These are phyloP conservation scores for Mesorhabditis belari DNA, from an alignment of 2,888 invertebrate species.

Conservation along the genomic window DNA sequence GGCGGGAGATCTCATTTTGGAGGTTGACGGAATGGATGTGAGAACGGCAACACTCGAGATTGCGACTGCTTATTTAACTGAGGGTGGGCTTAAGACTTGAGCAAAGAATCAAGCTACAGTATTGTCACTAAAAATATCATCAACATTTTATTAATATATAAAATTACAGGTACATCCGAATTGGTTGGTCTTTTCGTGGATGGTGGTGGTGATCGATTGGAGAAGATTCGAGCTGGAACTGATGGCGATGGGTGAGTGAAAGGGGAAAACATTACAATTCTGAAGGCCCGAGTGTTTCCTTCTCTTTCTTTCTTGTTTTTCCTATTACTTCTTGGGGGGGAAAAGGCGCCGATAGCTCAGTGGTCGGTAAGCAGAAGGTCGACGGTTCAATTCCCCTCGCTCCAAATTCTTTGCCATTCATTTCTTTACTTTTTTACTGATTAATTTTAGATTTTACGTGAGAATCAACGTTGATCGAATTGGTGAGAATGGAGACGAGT, in stretches of 20 bases:
- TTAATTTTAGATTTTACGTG: constrained; percentile 78
- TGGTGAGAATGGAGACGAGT: constrained; percentile 65
- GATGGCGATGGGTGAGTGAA: constrained; percentile 58
- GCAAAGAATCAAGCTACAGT: neutral
- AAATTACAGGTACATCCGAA: neutral
- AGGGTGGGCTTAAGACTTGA: neutral
- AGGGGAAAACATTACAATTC: too few relatives aligned
- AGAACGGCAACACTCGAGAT: constrained; percentile 30
- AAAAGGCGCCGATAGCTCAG: too few relatives aligned
- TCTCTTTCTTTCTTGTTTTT: too few relatives aligned
- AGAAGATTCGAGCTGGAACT: constrained; percentile 1
- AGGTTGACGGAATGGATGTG: constrained; percentile 32
- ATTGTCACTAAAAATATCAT: too few relatives aligned
- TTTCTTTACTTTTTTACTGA: too few relatives aligned
- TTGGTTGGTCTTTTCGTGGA: constrained; percentile 1
- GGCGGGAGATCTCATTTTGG: constrained; percentile 34
- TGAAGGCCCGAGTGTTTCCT: too few relatives aligned
- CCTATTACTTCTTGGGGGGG: too few relatives aligned
- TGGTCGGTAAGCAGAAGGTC: too few relatives aligned
- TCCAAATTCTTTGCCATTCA: too few relatives aligned
- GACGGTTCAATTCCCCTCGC: too few relatives aligned
- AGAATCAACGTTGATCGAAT: constrained; percentile 78
- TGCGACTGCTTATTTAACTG: constrained; percentile 11
- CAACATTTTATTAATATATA: too few relatives aligned
- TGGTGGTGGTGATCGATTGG: constrained; percentile 1